Percentiles rank a stretch among this genome's conserved stretches.
phyloP scores from a whole-genome alignment of 2,888 invertebrate genomes.

The Gymnoscelis rufifasciata region DNA sequence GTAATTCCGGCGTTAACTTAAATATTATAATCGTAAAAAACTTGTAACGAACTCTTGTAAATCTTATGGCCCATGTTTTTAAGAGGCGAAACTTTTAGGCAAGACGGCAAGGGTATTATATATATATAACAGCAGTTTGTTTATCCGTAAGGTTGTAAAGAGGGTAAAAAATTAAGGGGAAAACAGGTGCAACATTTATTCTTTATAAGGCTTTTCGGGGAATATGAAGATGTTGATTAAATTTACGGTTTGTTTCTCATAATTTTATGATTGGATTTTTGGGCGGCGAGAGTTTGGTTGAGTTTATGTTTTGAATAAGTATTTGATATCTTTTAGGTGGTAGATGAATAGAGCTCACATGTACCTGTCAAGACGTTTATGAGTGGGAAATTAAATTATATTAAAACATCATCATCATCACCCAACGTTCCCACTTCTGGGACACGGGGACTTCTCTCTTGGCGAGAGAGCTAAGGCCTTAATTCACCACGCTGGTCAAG shows the following conservation, averaged over 20 bases:
- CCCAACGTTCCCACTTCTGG: too few relatives aligned
- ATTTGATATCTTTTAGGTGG: too few relatives aligned
- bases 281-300: background rate
- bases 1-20: background rate
- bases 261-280: background rate
- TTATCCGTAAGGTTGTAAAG: background rate
- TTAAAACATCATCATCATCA: too few relatives aligned
- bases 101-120: background rate
- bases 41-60: background rate
- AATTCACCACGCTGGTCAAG: too few relatives aligned
- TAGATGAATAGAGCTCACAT: too few relatives aligned
- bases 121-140: background rate
- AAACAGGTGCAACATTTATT: background rate
- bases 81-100: background rate
- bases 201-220: background rate
- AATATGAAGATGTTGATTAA: background rate
- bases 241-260: background rate
- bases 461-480: too few relatives aligned
- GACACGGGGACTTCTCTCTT: too few relatives aligned
- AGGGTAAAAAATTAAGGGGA: background rate
- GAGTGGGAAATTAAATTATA: too few relatives aligned
- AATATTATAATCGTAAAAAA: slow-evolving; percentile 1
- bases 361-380: too few relatives aligned
- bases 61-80: background rate
- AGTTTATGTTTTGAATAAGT: too few relatives aligned